These are phyloP conservation scores for Oscheius myriophilus DNA, from an alignment of 2,888 invertebrate species.

Conservation along the genomic window DNA sequence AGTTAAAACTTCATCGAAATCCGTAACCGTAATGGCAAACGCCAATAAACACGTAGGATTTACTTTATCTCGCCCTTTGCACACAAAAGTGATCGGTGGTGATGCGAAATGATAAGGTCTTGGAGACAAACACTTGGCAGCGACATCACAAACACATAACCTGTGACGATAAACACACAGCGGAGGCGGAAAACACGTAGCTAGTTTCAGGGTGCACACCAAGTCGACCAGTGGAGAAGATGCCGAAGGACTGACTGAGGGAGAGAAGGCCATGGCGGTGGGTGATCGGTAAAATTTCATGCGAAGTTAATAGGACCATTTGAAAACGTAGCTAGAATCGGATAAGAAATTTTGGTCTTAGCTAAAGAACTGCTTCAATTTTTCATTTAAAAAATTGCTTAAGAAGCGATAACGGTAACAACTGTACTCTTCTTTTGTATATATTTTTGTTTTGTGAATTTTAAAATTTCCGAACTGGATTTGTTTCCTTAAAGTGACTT, in stretches of 20 bases:
- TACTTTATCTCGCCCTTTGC: background rate
- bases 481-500: no score
- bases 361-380: no score
- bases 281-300: slow-evolving; percentile 52
- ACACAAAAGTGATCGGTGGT: background rate
- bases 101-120: background rate
- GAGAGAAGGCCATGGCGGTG: slow-evolving; percentile 61
- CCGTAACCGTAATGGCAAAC: no score
- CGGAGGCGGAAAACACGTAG: background rate
- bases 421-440: no score
- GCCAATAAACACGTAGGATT: background rate
- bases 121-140: slow-evolving; percentile 22
- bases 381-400: no score
- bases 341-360: no score
- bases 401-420: no score
- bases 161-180: slow-evolving; percentile 16
- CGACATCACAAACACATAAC: slow-evolving; percentile 26
- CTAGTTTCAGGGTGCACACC: slow-evolving; percentile 41
- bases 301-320: background rate
- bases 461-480: no score
- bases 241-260: slow-evolving; percentile 57
- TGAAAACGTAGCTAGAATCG: background rate
- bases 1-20: background rate
- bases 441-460: no score
- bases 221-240: slow-evolving; percentile 44